These are phyloP conservation scores for Pissodes strobi DNA, from an alignment of 1,140 invertebrate genomes.

Conservation along the genomic window DNA sequence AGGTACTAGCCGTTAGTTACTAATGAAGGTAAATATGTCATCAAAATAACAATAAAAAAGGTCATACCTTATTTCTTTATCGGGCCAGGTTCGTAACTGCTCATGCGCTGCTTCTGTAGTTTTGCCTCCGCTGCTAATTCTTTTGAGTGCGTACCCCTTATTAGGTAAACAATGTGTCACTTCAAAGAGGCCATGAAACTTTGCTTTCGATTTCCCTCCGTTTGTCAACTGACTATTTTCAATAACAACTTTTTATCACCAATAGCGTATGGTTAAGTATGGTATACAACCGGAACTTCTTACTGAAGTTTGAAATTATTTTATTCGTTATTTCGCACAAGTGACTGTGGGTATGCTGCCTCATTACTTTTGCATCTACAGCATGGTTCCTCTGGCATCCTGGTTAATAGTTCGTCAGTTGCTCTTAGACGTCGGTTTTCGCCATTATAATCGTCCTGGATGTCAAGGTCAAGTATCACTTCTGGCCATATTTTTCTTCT, in stretches of 20 bases:
- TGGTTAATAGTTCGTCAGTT: neutral
- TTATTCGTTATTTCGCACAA: slow-evolving; percentile 5
- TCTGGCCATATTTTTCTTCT: slow-evolving; percentile 25
- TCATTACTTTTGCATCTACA: neutral
- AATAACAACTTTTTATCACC: slow-evolving; percentile 5
- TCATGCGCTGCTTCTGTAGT: neutral
- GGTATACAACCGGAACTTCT: neutral
- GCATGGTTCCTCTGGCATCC: neutral
- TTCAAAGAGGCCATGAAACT: slow-evolving; percentile 5
- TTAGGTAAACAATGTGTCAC: neutral
- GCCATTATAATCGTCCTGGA: slow-evolving; percentile 1
- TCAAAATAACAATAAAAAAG: too few relatives aligned
- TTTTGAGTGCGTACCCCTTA: slow-evolving; percentile 1
- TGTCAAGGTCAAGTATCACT: neutral
- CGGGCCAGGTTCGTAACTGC: too few relatives aligned
- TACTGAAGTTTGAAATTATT: neutral
- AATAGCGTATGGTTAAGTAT: slow-evolving; percentile 1
- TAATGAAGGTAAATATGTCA: too few relatives aligned
- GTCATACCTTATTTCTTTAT: too few relatives aligned
- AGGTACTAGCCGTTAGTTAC: too few relatives aligned
- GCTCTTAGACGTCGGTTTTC: neutral
- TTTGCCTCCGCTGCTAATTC: neutral
- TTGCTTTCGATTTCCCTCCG: slow-evolving; percentile 4
- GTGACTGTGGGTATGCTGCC: slow-evolving; percentile 1
- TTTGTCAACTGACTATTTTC: slow-evolving; percentile 2